Base-by-base conservation (phyloP, 2,888 invertebrate genomes). In the Andrena bicolor region DNA sequence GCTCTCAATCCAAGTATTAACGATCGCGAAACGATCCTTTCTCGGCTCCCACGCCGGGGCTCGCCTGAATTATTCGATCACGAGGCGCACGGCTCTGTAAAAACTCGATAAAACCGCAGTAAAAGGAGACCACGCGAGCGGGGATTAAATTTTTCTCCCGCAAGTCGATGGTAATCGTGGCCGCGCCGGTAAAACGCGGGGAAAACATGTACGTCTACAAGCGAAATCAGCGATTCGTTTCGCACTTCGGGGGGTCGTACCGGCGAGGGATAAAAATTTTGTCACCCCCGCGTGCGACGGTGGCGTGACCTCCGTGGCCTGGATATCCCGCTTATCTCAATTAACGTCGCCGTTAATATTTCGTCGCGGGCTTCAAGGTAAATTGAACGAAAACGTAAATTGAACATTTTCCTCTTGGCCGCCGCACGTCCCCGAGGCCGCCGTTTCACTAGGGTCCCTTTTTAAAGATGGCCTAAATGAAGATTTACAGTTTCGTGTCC, bases 271-370 rank as follows among this genome's bases (percentile, higher is more conserved):
- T 85, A 76, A 82, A 81, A 86, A 68, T 80, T 80, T 71, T 70
- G 76, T 85, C 80, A 75, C 64, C 53, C 56, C 28, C 61, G 51
- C 64, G 35, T 28, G 16, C 26, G 8, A 28, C 65, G 75, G 26
- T 86, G 65, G 76, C 82, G 83, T 85, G 86, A 84, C 75, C 41
- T 8, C 56, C 66, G 76, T 63, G 32, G n/a, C 26, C 65, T 16
- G 51, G 77, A 73, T 56, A 56, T 35, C 78, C 35, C 30, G 61
- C 82, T 69, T 83, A 87, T 87, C 89, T 84, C 80, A 89, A 89
- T 89, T 88, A 89, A 89, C 80, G 82, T 82, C 78, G 76, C 30
- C 71, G 72, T 88, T 87, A 84, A 86, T 89, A 84, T 78, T 74
- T 80, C 79, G 84, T 83, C 76, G 76, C 75, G 76, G 56, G 68